Conservation (phyloP, 1,140 invertebrate genomes). For the Lasioglossum baleicum region DNA sequence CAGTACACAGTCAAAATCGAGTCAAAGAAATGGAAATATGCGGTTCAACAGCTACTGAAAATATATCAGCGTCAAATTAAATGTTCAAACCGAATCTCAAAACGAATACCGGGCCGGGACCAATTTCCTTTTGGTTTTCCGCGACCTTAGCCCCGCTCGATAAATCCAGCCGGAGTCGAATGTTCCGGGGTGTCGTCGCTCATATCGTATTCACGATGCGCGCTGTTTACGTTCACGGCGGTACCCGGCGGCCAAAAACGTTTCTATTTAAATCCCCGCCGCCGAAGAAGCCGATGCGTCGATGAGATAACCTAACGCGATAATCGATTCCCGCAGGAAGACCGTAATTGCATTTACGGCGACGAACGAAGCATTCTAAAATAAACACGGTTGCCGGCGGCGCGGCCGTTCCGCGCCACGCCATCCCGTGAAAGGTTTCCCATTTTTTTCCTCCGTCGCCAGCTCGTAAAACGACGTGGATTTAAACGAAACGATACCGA, state of each 20-base stretch:
- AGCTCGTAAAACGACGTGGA: constrained; percentile 52
- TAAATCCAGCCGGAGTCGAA: neutral
- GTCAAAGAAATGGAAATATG: too few species aligned
- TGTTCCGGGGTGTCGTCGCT: neutral
- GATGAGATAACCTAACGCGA: constrained; percentile 42
- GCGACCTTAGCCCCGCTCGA: too few species aligned
- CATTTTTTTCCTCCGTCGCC: constrained; percentile 10
- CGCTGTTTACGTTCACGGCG: neutral
- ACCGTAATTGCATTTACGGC: constrained; percentile 51
- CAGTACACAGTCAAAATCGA: too few species aligned
- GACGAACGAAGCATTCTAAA: constrained; percentile 48
- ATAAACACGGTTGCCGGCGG: constrained; percentile 31
- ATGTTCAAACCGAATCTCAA: too few species aligned
- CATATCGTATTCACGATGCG: neutral
- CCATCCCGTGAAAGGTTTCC: constrained; percentile 41
- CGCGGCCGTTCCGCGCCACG: neutral
- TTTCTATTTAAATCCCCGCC: constrained; percentile 29
- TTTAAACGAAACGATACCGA: constrained; percentile 56
- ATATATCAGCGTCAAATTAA: too few species aligned
- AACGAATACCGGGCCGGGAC: too few species aligned
- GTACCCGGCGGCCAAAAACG: neutral
- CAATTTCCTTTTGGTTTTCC: neutral
- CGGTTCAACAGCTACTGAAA: too few species aligned
- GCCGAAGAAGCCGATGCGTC: constrained; percentile 38
- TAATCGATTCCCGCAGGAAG: constrained; percentile 52